Percentiles rank a stretch among this genome's conserved stretches.
Conservation (phyloP, 2,888 invertebrate genomes). For the Diogma glabrata region DNA sequence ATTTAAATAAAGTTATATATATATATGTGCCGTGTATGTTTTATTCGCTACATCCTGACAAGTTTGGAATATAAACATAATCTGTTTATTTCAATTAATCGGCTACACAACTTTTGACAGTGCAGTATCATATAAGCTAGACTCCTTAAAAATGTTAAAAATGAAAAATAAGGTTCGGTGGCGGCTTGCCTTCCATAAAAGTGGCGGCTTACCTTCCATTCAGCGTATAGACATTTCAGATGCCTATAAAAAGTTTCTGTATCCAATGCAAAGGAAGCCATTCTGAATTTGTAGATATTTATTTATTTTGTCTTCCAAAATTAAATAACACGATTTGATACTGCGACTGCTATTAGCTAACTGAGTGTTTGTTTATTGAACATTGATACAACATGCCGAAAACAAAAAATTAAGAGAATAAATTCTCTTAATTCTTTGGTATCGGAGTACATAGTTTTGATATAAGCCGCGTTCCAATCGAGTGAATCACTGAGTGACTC, state of each 20-base stretch:
- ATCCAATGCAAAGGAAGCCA: slow-evolving; percentile 73
- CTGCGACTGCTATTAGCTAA: neutral
- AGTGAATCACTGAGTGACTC: too few species aligned
- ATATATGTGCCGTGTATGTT: too few species aligned
- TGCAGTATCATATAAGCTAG: slow-evolving; percentile 52
- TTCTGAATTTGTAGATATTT: slow-evolving; percentile 27
- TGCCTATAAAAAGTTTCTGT: slow-evolving; percentile 89
- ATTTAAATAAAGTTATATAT: too few species aligned
- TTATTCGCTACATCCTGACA: too few species aligned
- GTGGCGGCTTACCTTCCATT: slow-evolving; percentile 67
- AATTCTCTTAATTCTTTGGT: too few species aligned
- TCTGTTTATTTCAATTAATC: too few species aligned
- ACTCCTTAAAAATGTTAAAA: slow-evolving; percentile 33
- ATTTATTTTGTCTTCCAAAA: neutral
- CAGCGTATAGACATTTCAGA: slow-evolving; percentile 74
- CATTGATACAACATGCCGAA: slow-evolving; percentile 4
- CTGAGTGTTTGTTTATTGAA: neutral
- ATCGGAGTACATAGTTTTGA: too few species aligned
- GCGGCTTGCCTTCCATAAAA: too few species aligned
- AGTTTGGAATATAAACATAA: too few species aligned
- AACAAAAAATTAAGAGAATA: too few species aligned
- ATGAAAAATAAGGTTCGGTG: neutral
- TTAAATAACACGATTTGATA: neutral
- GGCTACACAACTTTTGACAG: slow-evolving; percentile 74
- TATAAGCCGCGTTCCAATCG: too few species aligned